phyloP scores from a whole-genome alignment of 2,888 invertebrate species.

The Calliphora vomitoria region DNA sequence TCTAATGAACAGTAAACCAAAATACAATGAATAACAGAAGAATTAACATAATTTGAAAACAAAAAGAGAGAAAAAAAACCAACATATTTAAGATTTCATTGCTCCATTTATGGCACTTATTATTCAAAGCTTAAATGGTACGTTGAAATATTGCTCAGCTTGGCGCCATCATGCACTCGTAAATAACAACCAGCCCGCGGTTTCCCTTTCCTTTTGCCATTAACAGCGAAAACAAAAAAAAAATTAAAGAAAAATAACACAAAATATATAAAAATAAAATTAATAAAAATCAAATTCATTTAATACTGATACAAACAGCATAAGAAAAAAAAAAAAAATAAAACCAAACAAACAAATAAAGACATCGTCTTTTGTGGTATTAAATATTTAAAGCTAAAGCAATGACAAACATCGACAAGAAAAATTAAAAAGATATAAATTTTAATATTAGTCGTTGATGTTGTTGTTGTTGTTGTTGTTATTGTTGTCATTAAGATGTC shows the following conservation, averaged over 20 bases:
- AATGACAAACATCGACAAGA: conserved; percentile 3
- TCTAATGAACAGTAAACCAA: conserved; percentile 57
- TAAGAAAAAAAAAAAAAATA: conserved; percentile 2
- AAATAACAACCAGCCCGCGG: conserved; percentile 67
- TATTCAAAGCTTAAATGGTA: conserved; percentile 70
- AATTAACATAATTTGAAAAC: conserved; percentile 49
- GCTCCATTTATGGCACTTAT: conserved; percentile 76
- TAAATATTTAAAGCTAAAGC: conserved; percentile 20
- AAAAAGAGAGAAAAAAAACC: not conserved
- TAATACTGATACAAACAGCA: conserved; percentile 21
- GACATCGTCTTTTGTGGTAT: conserved; percentile 55
- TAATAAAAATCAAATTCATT: conserved; percentile 63
- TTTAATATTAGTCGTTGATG: conserved; percentile 53
- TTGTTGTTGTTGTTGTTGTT: conserved; percentile 42
- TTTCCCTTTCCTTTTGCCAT: conserved; percentile 76
- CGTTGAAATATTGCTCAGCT: conserved; percentile 73
- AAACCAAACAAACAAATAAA: conserved; percentile 40
- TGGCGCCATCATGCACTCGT: conserved; percentile 69
- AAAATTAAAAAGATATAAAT: conserved; percentile 66
- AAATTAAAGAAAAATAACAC: conserved; percentile 24
- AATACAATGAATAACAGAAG: conserved; percentile 8
- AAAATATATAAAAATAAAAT: conserved; percentile 56
- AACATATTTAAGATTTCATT: conserved; percentile 63
- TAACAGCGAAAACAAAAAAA: conserved; percentile 49
- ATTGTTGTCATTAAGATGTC: conserved; percentile 69